A percentile compares a stretch with the other conserved stretches of the same genome.
Conservation (phyloP, 37 sponge, comb jelly and placozoan species). For the Hexactinellida sp. region DNA sequence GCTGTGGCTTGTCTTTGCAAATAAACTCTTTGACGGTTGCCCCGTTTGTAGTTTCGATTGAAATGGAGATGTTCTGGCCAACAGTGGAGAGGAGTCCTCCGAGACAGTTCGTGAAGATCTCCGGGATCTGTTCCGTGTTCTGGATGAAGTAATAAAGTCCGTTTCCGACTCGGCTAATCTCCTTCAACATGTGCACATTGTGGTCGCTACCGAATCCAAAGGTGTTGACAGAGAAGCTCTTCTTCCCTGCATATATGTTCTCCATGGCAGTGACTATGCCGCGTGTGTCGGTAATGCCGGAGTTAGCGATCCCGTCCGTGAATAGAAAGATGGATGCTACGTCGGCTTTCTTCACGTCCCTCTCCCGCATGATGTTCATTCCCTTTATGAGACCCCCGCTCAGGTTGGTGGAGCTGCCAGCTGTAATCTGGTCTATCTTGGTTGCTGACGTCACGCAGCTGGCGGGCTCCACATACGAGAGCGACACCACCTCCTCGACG, state of each 20-base stretch:
- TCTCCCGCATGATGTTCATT: constrained; percentile 6
- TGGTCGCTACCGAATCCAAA: constrained; percentile 26
- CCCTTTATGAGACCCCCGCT: constrained; percentile 68
- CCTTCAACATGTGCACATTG: constrained; percentile 1
- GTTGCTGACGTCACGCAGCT: constrained; percentile 34
- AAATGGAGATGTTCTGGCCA: constrained; percentile 19
- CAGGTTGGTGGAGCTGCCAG: constrained; percentile 52
- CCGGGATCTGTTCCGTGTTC: constrained; percentile 21
- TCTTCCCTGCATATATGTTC: not conserved
- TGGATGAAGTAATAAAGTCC: constrained; percentile 23
- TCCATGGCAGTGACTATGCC: constrained; percentile 53
- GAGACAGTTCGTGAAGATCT: constrained; percentile 22
- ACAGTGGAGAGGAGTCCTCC: constrained; percentile 26
- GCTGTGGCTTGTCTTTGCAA: not conserved
- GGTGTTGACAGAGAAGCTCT: constrained; percentile 1
- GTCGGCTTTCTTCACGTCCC: constrained; percentile 26
- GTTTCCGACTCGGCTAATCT: not conserved
- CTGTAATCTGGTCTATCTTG: constrained; percentile 25
- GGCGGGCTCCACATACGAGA: constrained; percentile 41
- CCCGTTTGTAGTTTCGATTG: constrained; percentile 1
- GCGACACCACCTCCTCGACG: constrained; percentile 33
- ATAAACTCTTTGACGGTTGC: not conserved
- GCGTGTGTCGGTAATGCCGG: constrained; percentile 32
- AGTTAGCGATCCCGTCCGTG: constrained; percentile 76
- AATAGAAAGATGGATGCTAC: constrained; percentile 76